phyloP scores from a whole-genome alignment of 2,797 vertebrate genomes.

The Gadopsis marmoratus region DNA sequence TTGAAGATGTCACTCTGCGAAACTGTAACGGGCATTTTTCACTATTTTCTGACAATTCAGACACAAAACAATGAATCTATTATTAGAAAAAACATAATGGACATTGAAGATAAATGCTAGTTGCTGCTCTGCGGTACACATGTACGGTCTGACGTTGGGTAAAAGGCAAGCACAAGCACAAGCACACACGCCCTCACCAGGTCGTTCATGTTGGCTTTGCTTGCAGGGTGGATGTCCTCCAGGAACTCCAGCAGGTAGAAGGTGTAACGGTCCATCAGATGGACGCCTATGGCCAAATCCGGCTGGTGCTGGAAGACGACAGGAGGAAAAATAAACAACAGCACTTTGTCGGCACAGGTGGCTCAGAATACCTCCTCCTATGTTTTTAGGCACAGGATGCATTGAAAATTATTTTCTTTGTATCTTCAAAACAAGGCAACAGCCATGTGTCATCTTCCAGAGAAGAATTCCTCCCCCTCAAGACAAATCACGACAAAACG shows the following conservation, averaged over 20 bases:
- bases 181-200: conserved; percentile 83
- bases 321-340: neutral
- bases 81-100: neutral
- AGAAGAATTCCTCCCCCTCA: neutral
- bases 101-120: neutral
- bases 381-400: neutral
- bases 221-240: conserved; percentile 97
- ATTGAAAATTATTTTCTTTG: neutral
- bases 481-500: neutral
- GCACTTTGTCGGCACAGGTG: neutral
- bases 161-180: neutral
- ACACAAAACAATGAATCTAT: neutral
- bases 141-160: neutral
- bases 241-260: conserved; percentile 98
- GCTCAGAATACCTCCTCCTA: neutral
- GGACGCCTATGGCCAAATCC: conserved; percentile 96
- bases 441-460: neutral
- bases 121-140: neutral
- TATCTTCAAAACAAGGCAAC: neutral
- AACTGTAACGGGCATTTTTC: neutral
- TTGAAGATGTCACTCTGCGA: neutral
- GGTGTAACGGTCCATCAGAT: conserved; percentile 98
- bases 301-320: conserved; percentile 90
- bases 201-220: conserved; percentile 96
- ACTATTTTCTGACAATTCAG: neutral